Evolutionary conservation across 2,113 vertebrate genomes (phyloP).

Genomic region (Corydoras maculifer): DNA sequence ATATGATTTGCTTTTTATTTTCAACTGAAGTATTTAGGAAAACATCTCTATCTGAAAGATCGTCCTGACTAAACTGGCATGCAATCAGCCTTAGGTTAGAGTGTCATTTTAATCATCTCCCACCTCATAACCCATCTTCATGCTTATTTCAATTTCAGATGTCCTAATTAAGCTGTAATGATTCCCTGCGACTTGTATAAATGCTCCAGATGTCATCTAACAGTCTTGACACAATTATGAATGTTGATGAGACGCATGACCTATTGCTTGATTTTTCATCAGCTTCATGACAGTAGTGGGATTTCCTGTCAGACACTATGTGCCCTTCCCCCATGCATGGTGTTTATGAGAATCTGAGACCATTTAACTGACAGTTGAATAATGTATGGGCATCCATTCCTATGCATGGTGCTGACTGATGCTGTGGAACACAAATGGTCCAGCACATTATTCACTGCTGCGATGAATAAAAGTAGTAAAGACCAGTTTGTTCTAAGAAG

Average conservation of each 20-base stretch:
- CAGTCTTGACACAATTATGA: conserved; percentile 35
- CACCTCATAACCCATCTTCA: conserved; percentile 11
- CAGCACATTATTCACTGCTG: conserved; percentile 16
- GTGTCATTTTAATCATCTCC: conserved; percentile 33
- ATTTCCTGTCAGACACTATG: conserved; percentile 36
- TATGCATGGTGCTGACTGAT: conserved; percentile 31
- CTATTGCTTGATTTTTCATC: conserved; percentile 32
- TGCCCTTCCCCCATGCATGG: conserved; percentile 34
- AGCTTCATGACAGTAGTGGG: conserved; percentile 30
- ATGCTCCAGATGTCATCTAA: conserved; percentile 34
- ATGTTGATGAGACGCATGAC: conserved; percentile 30
- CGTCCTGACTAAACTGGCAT: conserved; percentile 17
- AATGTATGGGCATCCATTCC: conserved; percentile 35
- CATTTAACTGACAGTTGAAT: conserved; percentile 43
- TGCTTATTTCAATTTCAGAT: conserved; percentile 30
- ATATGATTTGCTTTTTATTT: conserved; percentile 5
- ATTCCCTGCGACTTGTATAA: conserved; percentile 20
- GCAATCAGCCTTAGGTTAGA: conserved; percentile 31
- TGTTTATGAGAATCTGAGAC: conserved; percentile 35
- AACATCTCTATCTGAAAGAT: conserved; percentile 12
- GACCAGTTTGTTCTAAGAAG: conserved; percentile 2
- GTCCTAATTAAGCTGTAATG: conserved; percentile 26
- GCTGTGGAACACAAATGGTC: conserved; percentile 37
- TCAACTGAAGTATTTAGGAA: conserved; percentile 8
- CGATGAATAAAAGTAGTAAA: conserved; percentile 2